Percentiles rank a stretch among this genome's conserved stretches.
phyloP scores from a whole-genome alignment of 1,140 invertebrate species.

The Drosophila mauritiana region DNA sequence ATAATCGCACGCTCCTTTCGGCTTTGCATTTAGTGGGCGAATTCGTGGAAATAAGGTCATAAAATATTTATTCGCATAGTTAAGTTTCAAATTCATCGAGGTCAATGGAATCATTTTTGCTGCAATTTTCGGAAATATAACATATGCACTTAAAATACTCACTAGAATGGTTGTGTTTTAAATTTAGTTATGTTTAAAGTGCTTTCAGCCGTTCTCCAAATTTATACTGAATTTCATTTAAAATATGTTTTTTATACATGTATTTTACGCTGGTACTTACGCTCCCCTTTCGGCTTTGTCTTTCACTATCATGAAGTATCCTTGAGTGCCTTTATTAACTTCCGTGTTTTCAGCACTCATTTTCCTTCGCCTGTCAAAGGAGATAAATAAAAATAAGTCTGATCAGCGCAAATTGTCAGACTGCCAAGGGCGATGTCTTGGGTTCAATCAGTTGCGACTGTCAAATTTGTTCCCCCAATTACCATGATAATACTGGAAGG shows the following conservation, averaged over 20 bases:
- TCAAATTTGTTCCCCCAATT: slow-evolving; percentile 73
- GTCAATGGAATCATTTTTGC: background rate
- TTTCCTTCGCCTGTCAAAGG: background rate
- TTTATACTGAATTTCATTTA: too few relatives aligned
- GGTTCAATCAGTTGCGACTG: slow-evolving; percentile 63
- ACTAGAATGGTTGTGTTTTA: too few relatives aligned
- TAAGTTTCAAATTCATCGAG: background rate
- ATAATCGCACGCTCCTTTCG: slow-evolving; percentile 33
- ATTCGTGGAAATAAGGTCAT: background rate
- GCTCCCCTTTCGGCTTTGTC: background rate
- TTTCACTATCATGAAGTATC: background rate
- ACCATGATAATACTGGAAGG: slow-evolving; percentile 64
- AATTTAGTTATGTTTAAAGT: too few relatives aligned
- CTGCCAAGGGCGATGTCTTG: slow-evolving; percentile 33
- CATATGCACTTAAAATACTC: too few relatives aligned
- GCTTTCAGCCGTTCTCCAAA: too few relatives aligned
- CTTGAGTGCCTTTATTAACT: slow-evolving; percentile 4
- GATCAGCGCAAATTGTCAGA: slow-evolving; percentile 53
- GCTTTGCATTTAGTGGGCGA: slow-evolving; percentile 49
- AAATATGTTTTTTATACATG: too few relatives aligned
- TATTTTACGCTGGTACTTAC: too few relatives aligned
- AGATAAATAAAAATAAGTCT: slow-evolving; percentile 49
- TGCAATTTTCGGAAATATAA: background rate
- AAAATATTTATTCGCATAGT: slow-evolving; percentile 31
- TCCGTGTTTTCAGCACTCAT: background rate